Conservation (phyloP, 2,797 vertebrate species). For the Chaunax sp. region DNA sequence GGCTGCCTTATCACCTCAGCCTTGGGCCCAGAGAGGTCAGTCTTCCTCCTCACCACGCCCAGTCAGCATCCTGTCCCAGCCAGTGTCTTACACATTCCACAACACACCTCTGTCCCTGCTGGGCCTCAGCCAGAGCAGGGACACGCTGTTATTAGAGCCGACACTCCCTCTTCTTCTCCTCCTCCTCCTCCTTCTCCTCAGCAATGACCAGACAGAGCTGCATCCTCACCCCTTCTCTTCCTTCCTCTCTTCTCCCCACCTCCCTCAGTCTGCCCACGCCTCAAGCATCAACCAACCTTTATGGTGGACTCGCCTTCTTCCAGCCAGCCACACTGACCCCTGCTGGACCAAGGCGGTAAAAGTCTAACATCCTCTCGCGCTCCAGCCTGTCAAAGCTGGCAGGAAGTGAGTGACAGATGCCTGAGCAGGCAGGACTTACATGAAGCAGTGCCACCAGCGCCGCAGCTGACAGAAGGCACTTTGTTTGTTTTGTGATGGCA, state of each 20-base stretch:
- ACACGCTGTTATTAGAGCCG: constrained; percentile 20
- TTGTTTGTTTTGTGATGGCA: constrained; percentile 29
- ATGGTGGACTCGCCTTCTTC: constrained; percentile 2
- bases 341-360: constrained; percentile 49
- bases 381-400: constrained; percentile 20
- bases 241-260: background rate
- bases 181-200: constrained; percentile 16
- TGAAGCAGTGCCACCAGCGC: background rate
- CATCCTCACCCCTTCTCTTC: constrained; percentile 32
- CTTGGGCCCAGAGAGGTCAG: constrained; percentile 19
- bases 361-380: background rate
- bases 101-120: constrained; percentile 29
- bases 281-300: constrained; percentile 3
- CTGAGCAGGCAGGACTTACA: constrained; percentile 2
- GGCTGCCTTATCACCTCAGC: constrained; percentile 9
- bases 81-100: constrained; percentile 47
- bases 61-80: constrained; percentile 52
- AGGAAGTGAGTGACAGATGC: constrained; percentile 44
- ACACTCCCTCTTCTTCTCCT: constrained; percentile 5
- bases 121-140: constrained; percentile 38
- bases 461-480: constrained; percentile 31
- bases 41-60: constrained; percentile 57
- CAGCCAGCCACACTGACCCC: constrained; percentile 52
- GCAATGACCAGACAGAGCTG: constrained; percentile 26
- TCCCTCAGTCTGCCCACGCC: constrained; percentile 1